phyloP scores from a whole-genome alignment of 2,888 invertebrate species.

The Plagodis dolabraria region DNA sequence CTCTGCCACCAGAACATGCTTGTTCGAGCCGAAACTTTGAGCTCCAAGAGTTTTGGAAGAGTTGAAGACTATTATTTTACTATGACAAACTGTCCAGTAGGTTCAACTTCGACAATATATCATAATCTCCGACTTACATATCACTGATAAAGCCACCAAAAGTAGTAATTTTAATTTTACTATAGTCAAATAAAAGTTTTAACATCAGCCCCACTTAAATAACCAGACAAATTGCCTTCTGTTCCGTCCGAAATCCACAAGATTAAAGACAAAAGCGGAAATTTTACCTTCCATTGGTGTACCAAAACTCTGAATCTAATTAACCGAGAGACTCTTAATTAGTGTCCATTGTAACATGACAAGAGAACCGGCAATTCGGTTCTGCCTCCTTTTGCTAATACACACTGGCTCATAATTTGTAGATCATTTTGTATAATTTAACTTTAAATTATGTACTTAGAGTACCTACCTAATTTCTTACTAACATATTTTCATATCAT shows the following conservation, averaged over 20 bases:
- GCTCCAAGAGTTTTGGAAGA: too few relatives aligned
- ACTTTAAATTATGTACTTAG: too few relatives aligned
- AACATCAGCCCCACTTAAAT: conserved; percentile 6
- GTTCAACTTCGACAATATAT: too few relatives aligned
- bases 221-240: conserved; percentile 43
- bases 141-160: not conserved
- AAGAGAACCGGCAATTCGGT: conserved; percentile 74
- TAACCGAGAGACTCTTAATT: conserved; percentile 78
- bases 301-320: conserved; percentile 71
- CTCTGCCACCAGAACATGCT: too few relatives aligned
- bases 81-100: too few relatives aligned
- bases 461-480: too few relatives aligned
- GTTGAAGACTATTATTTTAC: too few relatives aligned
- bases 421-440: not conserved
- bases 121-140: too few relatives aligned
- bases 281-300: conserved; percentile 56
- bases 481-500: too few relatives aligned
- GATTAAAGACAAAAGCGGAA: conserved; percentile 64
- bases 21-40: too few relatives aligned
- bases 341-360: conserved; percentile 81
- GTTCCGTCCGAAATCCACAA: conserved; percentile 37
- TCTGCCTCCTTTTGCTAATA: conserved; percentile 52
- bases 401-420: conserved; percentile 49
- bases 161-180: too few relatives aligned
- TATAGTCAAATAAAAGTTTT: not conserved